Evolutionary conservation across 1,140 invertebrate species (phyloP).

Genomic region (Solenopsis fugax): DNA sequence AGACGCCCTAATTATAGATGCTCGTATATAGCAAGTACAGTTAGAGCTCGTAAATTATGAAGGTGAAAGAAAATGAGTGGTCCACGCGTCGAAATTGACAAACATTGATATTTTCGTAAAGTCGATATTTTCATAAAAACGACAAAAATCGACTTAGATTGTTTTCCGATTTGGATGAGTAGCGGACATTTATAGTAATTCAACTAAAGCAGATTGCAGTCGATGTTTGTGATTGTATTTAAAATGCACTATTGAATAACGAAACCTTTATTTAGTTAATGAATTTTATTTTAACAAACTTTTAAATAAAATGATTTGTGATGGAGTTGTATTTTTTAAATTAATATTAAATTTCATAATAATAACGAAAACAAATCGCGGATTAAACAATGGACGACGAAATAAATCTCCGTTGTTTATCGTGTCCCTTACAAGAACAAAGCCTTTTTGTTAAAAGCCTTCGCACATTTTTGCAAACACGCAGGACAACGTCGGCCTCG

Average conservation of each 20-base stretch:
- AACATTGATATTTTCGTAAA: background rate
- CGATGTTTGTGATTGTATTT: background rate
- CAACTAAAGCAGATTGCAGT: background rate
- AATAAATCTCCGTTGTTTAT: background rate
- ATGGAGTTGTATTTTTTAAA: background rate
- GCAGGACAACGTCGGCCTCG: background rate
- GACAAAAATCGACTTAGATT: background rate
- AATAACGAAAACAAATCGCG: background rate
- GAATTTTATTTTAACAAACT: slow-evolving; percentile 1
- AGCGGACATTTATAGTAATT: background rate
- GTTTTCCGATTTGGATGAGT: background rate
- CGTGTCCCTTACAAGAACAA: background rate
- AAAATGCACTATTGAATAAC: background rate
- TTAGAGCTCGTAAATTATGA: slow-evolving; percentile 43
- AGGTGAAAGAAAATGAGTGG: slow-evolving; percentile 27
- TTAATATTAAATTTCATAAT: slow-evolving; percentile 4
- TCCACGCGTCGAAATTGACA: background rate
- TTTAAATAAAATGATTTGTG: background rate
- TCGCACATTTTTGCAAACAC: background rate
- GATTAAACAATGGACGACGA: slow-evolving; percentile 5
- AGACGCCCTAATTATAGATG: slow-evolving; percentile 44
- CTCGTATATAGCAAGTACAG: background rate
- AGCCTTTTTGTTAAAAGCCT: slow-evolving; percentile 10
- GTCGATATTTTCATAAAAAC: background rate
- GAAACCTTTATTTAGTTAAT: background rate